Conservation (phyloP, 2,888 invertebrate species). For the Drosophila setosimentum region DNA sequence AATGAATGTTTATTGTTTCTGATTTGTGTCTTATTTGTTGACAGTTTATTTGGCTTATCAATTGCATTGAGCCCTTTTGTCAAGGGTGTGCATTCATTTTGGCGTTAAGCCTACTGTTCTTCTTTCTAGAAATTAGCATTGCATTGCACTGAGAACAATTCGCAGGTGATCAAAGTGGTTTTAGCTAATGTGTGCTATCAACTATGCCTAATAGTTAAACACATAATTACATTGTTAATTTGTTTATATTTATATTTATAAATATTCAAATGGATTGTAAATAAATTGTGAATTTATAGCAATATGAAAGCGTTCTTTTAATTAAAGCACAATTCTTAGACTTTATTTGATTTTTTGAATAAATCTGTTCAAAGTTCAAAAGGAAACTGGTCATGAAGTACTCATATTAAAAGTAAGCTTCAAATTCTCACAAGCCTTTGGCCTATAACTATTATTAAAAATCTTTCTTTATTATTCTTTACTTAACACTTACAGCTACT, state of each 20-base stretch:
- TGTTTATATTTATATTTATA: too few relatives aligned
- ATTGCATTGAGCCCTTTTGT: slow-evolving; percentile 63
- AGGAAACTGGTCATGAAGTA: too few relatives aligned
- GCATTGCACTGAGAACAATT: slow-evolving; percentile 48
- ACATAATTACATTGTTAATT: too few relatives aligned
- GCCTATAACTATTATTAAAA: background rate
- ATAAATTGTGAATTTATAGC: too few relatives aligned
- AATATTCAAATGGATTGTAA: too few relatives aligned
- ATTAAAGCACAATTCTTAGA: too few relatives aligned
- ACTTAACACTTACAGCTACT: background rate
- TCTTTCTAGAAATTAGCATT: slow-evolving; percentile 43
- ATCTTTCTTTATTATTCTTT: background rate
- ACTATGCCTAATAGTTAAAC: background rate
- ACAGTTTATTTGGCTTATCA: slow-evolving; percentile 81
- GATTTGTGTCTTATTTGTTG: slow-evolving; percentile 82
- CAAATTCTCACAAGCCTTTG: too few relatives aligned
- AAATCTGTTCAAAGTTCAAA: too few relatives aligned
- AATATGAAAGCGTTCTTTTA: too few relatives aligned
- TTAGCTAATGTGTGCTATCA: background rate
- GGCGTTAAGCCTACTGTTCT: slow-evolving; percentile 48
- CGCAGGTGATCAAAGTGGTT: background rate
- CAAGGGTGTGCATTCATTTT: slow-evolving; percentile 44
- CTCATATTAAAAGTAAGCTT: too few relatives aligned
- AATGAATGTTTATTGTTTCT: slow-evolving; percentile 77
- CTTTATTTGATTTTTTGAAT: too few relatives aligned